A percentile compares a stretch with the other conserved stretches of the same genome.
phyloP scores from a whole-genome alignment of 2,888 invertebrate genomes.

The Eilema caniola region DNA sequence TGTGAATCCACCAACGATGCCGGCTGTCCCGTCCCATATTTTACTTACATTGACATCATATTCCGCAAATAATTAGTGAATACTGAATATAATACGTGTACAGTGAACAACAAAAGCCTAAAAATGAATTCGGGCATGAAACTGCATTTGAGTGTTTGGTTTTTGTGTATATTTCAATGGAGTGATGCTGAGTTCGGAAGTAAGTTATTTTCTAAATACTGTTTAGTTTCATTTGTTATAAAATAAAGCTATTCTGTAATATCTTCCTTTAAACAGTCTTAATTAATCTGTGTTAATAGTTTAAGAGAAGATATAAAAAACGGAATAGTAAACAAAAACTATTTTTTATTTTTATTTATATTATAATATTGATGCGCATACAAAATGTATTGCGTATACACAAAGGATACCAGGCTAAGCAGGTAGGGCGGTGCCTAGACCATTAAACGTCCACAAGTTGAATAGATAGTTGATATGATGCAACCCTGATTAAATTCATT shows the following conservation, averaged over 20 bases:
- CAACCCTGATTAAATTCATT: no score
- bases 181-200: slow-evolving; percentile 79
- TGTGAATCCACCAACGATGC: slow-evolving; percentile 60
- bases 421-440: not conserved
- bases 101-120: not conserved
- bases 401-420: not conserved
- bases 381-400: not conserved
- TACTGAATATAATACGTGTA: not conserved
- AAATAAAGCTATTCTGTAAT: not conserved
- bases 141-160: slow-evolving; percentile 55
- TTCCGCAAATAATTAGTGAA: not conserved
- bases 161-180: slow-evolving; percentile 66
- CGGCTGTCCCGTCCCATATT: slow-evolving; percentile 32
- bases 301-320: not conserved
- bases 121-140: slow-evolving; percentile 40
- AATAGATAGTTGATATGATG: no score
- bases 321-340: not conserved
- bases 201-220: slow-evolving; percentile 60
- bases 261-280: not conserved
- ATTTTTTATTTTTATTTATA: not conserved
- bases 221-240: not conserved
- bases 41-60: slow-evolving; percentile 15
- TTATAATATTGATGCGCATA: not conserved
- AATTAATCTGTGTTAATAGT: not conserved
- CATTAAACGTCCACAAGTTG: not conserved